These are phyloP conservation scores for Hoplostethus atlanticus DNA, from an alignment of 2,797 vertebrate species.

Conservation along the genomic window DNA sequence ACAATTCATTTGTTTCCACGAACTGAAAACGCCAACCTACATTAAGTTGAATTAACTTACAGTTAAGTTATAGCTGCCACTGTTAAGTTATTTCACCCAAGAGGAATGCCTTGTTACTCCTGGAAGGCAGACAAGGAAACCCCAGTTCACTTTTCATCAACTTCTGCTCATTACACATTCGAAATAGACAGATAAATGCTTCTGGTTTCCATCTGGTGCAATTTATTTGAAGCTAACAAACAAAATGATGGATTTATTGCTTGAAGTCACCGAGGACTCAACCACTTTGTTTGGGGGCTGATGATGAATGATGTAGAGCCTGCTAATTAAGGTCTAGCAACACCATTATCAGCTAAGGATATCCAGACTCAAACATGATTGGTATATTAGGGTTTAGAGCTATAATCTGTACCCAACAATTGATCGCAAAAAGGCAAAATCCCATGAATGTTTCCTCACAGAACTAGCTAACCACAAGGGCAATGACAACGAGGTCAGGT, in stretches of 20 bases:
- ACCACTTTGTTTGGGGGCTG: conserved; percentile 11
- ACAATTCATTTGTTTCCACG: neutral
- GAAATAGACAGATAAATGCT: conserved; percentile 1
- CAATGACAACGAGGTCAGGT: neutral
- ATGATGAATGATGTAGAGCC: conserved; percentile 19
- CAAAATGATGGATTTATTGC: conserved; percentile 34
- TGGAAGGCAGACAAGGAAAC: neutral
- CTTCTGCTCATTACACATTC: conserved; percentile 15
- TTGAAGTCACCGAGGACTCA: conserved; percentile 12
- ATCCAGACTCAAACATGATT: neutral
- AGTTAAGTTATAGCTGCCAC: neutral
- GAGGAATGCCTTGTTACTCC: no score
- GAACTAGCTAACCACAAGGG: neutral
- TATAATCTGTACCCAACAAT: no score
- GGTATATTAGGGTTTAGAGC: no score
- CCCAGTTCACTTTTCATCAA: neutral
- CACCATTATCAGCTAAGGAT: neutral
- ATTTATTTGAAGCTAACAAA: conserved; percentile 45
- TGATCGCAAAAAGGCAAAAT: no score
- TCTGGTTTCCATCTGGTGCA: conserved; percentile 42
- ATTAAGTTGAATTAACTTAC: neutral
- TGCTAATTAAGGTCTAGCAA: neutral
- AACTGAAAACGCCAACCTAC: neutral
- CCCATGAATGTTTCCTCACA: neutral
- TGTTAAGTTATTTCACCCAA: neutral